A percentile compares a stretch with the other conserved stretches of the same genome.
Evolutionary conservation across 1,140 invertebrate species (phyloP).

Genomic region (Neodiprion fabricii): DNA sequence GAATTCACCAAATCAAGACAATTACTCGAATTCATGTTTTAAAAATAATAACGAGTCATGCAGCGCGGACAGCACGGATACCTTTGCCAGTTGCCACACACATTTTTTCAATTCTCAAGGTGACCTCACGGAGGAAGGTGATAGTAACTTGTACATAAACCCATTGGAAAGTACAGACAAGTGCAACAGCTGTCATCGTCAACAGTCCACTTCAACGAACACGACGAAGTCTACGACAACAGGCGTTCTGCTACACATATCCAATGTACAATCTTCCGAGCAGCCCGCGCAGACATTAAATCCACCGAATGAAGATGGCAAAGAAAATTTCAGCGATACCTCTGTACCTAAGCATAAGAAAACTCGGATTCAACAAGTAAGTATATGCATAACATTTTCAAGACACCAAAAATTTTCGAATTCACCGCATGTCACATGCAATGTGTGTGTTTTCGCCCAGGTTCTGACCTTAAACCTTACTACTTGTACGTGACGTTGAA

Average conservation of each 20-base stretch:
- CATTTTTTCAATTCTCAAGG: slow-evolving; percentile 89
- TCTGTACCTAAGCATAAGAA: slow-evolving; percentile 82
- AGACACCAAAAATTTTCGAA: too few species aligned
- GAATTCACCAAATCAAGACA: slow-evolving; percentile 31
- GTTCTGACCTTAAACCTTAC: too few species aligned
- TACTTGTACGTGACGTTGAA: too few species aligned
- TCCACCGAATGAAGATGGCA: slow-evolving; percentile 53
- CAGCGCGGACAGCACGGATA: slow-evolving; percentile 86
- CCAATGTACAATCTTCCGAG: slow-evolving; percentile 37
- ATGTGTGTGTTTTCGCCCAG: too few species aligned
- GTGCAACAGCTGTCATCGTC: slow-evolving; percentile 54
- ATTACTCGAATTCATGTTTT: slow-evolving; percentile 34
- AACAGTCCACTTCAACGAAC: slow-evolving; percentile 39
- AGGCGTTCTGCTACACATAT: slow-evolving; percentile 43
- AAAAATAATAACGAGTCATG: slow-evolving; percentile 71
- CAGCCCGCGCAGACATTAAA: slow-evolving; percentile 48
- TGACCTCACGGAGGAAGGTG: slow-evolving; percentile 76
- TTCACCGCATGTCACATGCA: too few species aligned
- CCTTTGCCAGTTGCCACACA: slow-evolving; percentile 94
- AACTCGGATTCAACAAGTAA: slow-evolving; percentile 83
- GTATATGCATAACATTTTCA: slow-evolving; percentile 29
- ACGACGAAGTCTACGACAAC: slow-evolving; percentile 48
- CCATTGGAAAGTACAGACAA: slow-evolving; percentile 73
- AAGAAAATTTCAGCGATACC: slow-evolving; percentile 71
- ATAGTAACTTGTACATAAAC: slow-evolving; percentile 91